Evolutionary conservation across 1,140 invertebrate genomes (phyloP), one percentile per base, ranked within the genome.

Genomic region (Drosophila auraria): DNA sequence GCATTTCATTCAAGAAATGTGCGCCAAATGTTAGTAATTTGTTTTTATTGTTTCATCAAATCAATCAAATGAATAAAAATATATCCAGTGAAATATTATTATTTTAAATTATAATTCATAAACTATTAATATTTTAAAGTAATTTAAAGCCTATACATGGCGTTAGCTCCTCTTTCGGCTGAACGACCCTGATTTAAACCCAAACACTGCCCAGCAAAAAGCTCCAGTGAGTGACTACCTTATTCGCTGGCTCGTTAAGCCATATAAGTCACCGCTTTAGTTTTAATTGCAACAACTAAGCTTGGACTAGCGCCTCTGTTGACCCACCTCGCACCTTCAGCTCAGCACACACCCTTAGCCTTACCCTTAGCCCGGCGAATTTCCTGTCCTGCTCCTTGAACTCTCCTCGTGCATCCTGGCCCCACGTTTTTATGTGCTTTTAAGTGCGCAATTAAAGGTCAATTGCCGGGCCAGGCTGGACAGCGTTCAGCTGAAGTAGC

Each of bases 361-460:
- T 9, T 36, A 36, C 33, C 33, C 38, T 63, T 30, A 8, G 40
- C 6, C 12, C 38, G 59, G n/a, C 36, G 25, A 42, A 15, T 44
- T 64, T 78, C 75, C 57, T 59, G 73, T 64, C 51, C 45, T 70
- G 72, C 78, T 75, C 49, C 68, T 44, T 71, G 47, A 33, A 70
- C 47, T 45, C 25, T 45, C 50, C 63, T 49, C 50, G 60, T 70
- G 68, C 68, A 71, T 71, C 68, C 33, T 65, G 72, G 65, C 74
- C 86, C 81, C 84, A 82, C 70, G 84, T 90, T 89, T 87, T 89
- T 90, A 89, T 89, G 86, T 84, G 75, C 86, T 84, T 89, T 89
- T 89, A 89, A 89, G 84, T 90, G 84, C 61, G 86, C 82, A 89
- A 89, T 89, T 89, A 89, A 89, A 89, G 84, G 82, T 89, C 84